Evolutionary conservation across 2,113 vertebrate species (phyloP), one percentile per base, ranked within the genome.

Genomic region (Anarhynchus alexandrinus): DNA sequence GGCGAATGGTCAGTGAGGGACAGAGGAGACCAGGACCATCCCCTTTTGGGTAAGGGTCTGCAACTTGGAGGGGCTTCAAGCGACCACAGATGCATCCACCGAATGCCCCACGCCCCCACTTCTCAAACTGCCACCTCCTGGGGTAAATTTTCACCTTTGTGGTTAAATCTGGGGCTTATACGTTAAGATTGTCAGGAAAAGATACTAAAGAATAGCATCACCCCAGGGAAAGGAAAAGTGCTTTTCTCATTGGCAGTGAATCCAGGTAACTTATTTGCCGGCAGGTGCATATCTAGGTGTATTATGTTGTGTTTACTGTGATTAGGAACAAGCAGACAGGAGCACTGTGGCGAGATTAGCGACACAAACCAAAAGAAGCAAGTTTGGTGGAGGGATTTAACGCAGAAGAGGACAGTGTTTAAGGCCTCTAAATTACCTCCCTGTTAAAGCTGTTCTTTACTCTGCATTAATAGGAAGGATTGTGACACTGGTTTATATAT

Each of bases 381-480:
- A 91, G 77, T 96, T 91, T 87, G 57, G 82, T 73, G 36, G 64
- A 93, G 77, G 51, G 49, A 82, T 86, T 91, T 69, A 81, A 70
- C 1, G 3, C 84, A 81, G 85, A 85, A 82, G n/a, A 94, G 25
- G 64, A 80, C 62, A 82, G 40, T 17, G 8, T 72, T 88, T 62
- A 88, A 86, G 64, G 45, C 47, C 34, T 92, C 42, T 90, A 90
- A 86, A 90, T 86, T 93, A 93, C 94, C 74, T 88, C 61, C n/a
- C 38, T 45, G 27, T 49, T 93, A 90, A 96, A 96, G 83, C 86
- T 90, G 22, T 88, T 92, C 86, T 95, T 93, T 76, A 65, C 67
- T 81, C 58, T 70, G 65, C 43, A 67, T 82, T 90, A 96, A 88
- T 36, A 95, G 34, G 81, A 94, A 71, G 47, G 88, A 87, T 61